phyloP scores from a whole-genome alignment of 2,113 vertebrate genomes.

The Orcinus orca region DNA sequence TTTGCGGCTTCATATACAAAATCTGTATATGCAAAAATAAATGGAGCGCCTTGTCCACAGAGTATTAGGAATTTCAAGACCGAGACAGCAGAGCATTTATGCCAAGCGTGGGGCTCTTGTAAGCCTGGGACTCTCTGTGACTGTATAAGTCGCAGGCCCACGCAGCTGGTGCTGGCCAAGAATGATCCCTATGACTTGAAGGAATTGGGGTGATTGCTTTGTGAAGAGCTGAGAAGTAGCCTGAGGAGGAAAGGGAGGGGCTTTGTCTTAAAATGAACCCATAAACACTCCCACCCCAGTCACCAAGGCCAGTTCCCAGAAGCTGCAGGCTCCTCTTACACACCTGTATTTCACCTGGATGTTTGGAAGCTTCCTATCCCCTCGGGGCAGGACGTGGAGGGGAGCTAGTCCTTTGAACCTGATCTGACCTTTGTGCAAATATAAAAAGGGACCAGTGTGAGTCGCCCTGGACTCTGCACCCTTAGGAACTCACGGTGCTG shows the following conservation, averaged over 20 bases:
- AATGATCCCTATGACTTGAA: neutral
- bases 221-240: neutral
- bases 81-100: neutral
- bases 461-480: neutral
- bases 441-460: neutral
- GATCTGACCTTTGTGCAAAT: neutral
- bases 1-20: neutral
- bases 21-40: neutral
- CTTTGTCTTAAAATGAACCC: neutral
- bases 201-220: neutral
- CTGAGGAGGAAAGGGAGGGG: neutral
- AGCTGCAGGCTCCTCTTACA: neutral
- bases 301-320: neutral
- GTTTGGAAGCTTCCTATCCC: neutral
- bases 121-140: neutral
- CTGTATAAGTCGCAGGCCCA: rapidly evolving
- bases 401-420: neutral
- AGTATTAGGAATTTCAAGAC: neutral
- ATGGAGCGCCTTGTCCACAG: neutral
- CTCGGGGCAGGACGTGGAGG: neutral
- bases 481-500: neutral
- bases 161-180: neutral
- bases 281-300: neutral
- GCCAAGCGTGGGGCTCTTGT: rapidly evolving
- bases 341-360: neutral